A percentile compares a stretch with the other conserved stretches of the same genome.
phyloP scores from a whole-genome alignment of 2,797 vertebrate species.

The Apodemus agrarius region DNA sequence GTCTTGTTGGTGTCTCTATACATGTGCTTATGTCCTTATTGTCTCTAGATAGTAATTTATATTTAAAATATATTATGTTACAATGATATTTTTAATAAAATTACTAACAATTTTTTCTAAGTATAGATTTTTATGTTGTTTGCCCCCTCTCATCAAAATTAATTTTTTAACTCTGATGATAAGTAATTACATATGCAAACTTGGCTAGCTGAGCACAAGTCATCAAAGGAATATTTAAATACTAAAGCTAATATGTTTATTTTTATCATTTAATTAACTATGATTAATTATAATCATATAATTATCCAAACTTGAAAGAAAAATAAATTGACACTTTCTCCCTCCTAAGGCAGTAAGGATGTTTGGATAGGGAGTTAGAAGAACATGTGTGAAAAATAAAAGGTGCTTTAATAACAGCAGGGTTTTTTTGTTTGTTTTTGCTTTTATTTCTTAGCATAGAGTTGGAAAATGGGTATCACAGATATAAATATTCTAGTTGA shows the following conservation, averaged over 20 bases:
- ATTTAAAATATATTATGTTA: background rate
- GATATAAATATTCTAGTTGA: background rate
- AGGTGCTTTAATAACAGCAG: accelerated
- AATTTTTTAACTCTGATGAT: background rate
- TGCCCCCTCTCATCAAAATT: background rate
- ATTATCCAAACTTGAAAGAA: background rate
- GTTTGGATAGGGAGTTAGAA: background rate
- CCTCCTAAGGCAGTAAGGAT: background rate
- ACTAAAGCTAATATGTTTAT: background rate
- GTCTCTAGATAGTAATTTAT: background rate
- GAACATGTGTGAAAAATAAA: too few species aligned
- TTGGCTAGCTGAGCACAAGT: background rate
- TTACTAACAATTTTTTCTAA: background rate
- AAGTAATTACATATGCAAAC: slow-evolving; percentile 44
- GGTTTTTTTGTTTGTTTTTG: background rate
- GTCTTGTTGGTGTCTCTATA: background rate
- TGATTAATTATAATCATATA: background rate
- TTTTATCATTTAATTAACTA: slow-evolving; percentile 12
- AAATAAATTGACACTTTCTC: background rate
- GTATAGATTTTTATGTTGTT: background rate
- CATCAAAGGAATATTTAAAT: background rate
- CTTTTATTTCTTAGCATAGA: background rate
- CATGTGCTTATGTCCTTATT: background rate
- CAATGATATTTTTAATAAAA: background rate
- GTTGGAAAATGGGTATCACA: background rate